These are phyloP conservation scores for Macaria liturata DNA, from an alignment of 2,888 invertebrate genomes.

Conservation along the genomic window DNA sequence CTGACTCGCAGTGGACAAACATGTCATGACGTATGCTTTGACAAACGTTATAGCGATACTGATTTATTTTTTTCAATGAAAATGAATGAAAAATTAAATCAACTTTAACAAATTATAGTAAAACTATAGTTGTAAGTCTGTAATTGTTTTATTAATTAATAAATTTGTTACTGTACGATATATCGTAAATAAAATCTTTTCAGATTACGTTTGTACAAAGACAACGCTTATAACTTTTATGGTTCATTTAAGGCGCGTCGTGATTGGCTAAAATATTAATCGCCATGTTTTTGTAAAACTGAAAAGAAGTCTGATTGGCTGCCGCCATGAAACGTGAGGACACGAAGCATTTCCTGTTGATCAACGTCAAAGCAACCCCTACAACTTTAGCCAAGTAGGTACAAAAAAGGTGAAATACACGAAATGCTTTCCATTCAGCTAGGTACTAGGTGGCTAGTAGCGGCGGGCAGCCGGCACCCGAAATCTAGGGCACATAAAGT, in stretches of 20 bases:
- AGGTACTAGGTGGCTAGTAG: too few species aligned
- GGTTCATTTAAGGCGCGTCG: slow-evolving; percentile 61
- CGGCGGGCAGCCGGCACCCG: too few species aligned
- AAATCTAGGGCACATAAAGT: too few species aligned
- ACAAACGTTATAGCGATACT: slow-evolving; percentile 38
- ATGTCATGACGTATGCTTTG: slow-evolving; percentile 64
- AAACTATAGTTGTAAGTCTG: neutral
- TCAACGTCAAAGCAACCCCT: slow-evolving; percentile 4
- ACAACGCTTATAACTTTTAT: slow-evolving; percentile 56
- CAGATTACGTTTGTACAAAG: slow-evolving; percentile 46
- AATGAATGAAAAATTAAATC: neutral
- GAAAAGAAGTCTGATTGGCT: slow-evolving; percentile 60
- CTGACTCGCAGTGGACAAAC: slow-evolving; percentile 78
- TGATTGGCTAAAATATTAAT: slow-evolving; percentile 67
- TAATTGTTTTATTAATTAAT: neutral
- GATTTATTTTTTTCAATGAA: neutral
- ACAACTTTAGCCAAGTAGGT: too few species aligned
- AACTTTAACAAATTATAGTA: neutral
- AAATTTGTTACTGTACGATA: too few species aligned
- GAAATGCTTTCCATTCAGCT: too few species aligned
- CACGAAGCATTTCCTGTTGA: slow-evolving; percentile 76
- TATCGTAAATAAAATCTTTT: too few species aligned
- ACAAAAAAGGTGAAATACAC: too few species aligned
- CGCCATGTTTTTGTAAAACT: slow-evolving; percentile 65
- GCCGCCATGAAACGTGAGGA: slow-evolving; percentile 70